These are phyloP conservation scores for Dromius quadrimaculatus DNA, from an alignment of 2,888 invertebrate species.

Conservation along the genomic window DNA sequence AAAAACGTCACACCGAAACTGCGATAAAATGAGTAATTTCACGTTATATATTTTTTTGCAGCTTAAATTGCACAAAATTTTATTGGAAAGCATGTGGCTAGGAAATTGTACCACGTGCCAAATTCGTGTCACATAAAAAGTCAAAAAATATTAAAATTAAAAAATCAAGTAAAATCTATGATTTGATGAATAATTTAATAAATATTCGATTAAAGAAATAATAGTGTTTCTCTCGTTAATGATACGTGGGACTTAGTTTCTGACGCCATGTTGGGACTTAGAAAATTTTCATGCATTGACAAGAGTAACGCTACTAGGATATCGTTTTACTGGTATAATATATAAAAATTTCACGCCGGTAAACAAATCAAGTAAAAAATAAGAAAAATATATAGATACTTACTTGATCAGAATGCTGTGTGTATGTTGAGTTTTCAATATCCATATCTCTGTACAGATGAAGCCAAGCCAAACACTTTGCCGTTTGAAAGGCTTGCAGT, in stretches of 20 bases:
- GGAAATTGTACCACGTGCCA: constrained; percentile 42
- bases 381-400: constrained; percentile 66
- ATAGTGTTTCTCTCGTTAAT: constrained; percentile 40
- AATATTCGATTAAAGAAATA: constrained; percentile 13
- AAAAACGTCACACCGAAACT: no score
- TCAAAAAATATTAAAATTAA: constrained; percentile 1
- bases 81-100: not conserved
- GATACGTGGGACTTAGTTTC: constrained; percentile 75
- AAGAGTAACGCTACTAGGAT: constrained; percentile 47
- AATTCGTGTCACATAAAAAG: constrained; percentile 7
- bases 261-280: constrained; percentile 93
- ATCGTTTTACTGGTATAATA: constrained; percentile 63
- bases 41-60: constrained; percentile 60
- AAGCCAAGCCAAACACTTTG: constrained; percentile 56
- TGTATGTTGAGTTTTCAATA: constrained; percentile 73
- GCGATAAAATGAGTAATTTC: no score
- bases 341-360: constrained; percentile 55
- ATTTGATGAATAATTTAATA: constrained; percentile 2
- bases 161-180: constrained; percentile 11
- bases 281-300: constrained; percentile 70
- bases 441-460: constrained; percentile 72
- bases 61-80: constrained; percentile 55
- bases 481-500: constrained; percentile 55
- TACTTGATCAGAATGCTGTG: constrained; percentile 72
- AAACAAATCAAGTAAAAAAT: constrained; percentile 56